Percentiles rank a stretch among this genome's conserved stretches.
Evolutionary conservation across 1,140 invertebrate genomes (phyloP).

Genomic region (Pinna nobilis): DNA sequence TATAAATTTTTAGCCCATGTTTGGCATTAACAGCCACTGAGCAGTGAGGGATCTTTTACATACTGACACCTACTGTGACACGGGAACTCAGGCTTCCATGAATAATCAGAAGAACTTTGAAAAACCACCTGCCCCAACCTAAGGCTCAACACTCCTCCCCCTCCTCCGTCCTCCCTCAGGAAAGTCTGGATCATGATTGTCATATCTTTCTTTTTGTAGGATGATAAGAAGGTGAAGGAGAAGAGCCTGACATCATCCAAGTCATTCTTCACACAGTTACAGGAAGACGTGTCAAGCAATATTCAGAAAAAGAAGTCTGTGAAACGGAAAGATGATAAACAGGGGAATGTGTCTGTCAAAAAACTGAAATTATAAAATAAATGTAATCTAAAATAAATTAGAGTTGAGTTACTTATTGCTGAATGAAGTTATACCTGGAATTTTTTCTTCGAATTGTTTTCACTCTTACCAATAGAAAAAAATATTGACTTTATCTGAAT

Average conservation of each 20-base stretch:
- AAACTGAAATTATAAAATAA: constrained; percentile 54
- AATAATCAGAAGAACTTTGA: no score
- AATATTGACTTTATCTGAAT: neutral
- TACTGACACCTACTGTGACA: no score
- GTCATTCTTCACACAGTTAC: constrained; percentile 65
- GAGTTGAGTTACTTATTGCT: no score
- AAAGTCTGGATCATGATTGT: neutral
- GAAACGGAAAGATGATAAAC: constrained; percentile 36
- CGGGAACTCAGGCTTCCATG: no score
- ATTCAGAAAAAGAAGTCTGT: constrained; percentile 48
- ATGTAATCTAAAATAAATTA: neutral
- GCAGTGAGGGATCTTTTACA: no score
- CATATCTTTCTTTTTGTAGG: constrained; percentile 28
- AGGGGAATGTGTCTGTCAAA: constrained; percentile 32
- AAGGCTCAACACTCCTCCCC: no score
- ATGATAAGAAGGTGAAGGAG: constrained; percentile 45
- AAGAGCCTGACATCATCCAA: constrained; percentile 56
- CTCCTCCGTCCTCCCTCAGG: no score
- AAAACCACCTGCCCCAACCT: no score
- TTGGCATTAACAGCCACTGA: no score
- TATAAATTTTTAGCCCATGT: no score
- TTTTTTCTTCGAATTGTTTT: no score
- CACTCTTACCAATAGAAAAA: neutral
- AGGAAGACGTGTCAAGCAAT: constrained; percentile 61
- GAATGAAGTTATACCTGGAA: no score